phyloP scores from a whole-genome alignment of 37 sponge, comb jelly and placozoan genomes.

The Aphrocallistes beatrix region DNA sequence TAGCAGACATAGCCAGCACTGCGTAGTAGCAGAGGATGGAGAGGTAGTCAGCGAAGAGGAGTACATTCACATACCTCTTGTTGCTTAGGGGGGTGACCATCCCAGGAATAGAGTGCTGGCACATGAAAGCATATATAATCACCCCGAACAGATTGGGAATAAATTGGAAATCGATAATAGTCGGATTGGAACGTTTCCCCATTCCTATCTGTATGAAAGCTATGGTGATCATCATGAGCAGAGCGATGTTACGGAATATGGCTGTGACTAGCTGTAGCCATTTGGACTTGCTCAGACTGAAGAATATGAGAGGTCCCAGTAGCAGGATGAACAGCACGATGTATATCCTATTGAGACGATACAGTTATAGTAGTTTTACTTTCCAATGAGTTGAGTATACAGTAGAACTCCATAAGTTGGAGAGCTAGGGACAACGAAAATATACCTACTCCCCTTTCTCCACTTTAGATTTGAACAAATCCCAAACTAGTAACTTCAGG shows the following conservation, averaged over 20 bases:
- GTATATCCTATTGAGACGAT: neutral
- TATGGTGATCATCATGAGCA: conserved; percentile 50
- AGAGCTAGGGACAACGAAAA: no score
- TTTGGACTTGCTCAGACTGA: conserved; percentile 78
- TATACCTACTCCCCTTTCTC: no score
- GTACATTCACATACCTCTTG: conserved; percentile 47
- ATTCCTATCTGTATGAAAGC: conserved; percentile 38
- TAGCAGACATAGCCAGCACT: conserved; percentile 60
- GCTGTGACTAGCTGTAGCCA: conserved; percentile 74
- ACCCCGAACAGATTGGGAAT: conserved; percentile 78
- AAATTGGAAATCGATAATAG: conserved; percentile 24
- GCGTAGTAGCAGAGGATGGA: conserved; percentile 63
- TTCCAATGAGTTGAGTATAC: no score
- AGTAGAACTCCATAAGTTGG: no score
- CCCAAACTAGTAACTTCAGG: no score
- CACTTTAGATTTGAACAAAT: no score
- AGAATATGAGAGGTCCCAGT: conserved; percentile 83
- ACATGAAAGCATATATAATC: conserved; percentile 94
- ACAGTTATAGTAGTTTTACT: no score
- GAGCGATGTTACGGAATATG: conserved; percentile 62
- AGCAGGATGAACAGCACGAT: conserved; percentile 32
- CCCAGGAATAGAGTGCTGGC: conserved; percentile 97
- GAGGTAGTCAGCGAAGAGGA: conserved; percentile 42
- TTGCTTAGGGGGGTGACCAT: conserved; percentile 88
- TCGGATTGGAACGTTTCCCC: conserved; percentile 29